Percentiles rank a stretch among this genome's conserved stretches.
Conservation (phyloP, 92 coral and sea anemone genomes). For the Epizoanthus fatuus region DNA sequence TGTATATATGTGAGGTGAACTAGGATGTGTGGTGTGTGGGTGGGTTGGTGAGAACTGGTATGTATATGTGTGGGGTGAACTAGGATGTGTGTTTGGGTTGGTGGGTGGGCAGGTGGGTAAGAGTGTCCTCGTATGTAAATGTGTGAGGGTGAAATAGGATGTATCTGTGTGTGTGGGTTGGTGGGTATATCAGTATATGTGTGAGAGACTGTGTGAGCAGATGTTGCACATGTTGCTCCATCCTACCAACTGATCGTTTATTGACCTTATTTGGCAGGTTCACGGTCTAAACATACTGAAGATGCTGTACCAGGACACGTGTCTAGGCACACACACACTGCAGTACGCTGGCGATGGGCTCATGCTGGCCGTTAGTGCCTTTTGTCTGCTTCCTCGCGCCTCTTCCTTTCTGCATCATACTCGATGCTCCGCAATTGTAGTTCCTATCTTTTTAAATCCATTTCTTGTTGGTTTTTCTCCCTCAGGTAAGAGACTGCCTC, state of each 20-base stretch:
- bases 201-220: too few relatives aligned
- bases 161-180: too few relatives aligned
- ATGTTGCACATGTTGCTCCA: not conserved
- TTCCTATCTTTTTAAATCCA: conserved; percentile 58
- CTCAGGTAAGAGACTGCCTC: conserved; percentile 45
- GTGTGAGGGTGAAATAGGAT: too few relatives aligned
- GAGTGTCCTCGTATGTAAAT: too few relatives aligned
- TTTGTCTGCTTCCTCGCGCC: conserved; percentile 37
- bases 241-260: not conserved
- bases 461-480: conserved; percentile 54
- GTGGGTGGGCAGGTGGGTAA: too few relatives aligned
- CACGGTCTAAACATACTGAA: conserved; percentile 82
- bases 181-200: too few relatives aligned
- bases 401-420: conserved; percentile 25
- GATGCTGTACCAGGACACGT: conserved; percentile 76
- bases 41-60: too few relatives aligned
- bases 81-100: too few relatives aligned
- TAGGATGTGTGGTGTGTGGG: too few relatives aligned
- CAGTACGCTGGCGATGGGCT: conserved; percentile 74
- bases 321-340: conserved; percentile 61
- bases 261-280: conserved; percentile 46
- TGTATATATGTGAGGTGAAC: too few relatives aligned
- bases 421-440: conserved; percentile 41
- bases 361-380: conserved; percentile 61
- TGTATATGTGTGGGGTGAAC: too few relatives aligned